A percentile compares a stretch with the other conserved stretches of the same genome.
These are phyloP conservation scores for Odontocolon sp. DNA, from an alignment of 2,888 invertebrate species.

Conservation along the genomic window DNA sequence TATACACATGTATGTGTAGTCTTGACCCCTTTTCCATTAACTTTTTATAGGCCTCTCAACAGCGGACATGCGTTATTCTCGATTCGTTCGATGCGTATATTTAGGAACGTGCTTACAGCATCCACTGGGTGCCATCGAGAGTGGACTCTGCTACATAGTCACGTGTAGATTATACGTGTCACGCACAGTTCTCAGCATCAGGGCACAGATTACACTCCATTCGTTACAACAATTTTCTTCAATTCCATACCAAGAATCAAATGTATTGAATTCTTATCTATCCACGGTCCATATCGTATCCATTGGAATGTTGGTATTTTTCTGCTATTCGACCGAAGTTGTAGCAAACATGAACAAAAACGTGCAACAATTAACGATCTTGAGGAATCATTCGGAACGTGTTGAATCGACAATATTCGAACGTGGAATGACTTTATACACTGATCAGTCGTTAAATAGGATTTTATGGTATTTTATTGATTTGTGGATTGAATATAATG, in stretches of 20 bases:
- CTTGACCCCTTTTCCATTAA: constrained; percentile 60
- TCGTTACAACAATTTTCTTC: constrained; percentile 42
- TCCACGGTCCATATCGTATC: constrained; percentile 4
- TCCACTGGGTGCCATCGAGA: constrained; percentile 7
- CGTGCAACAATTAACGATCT: constrained; percentile 33
- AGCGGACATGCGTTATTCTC: constrained; percentile 40
- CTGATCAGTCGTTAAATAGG: background rate
- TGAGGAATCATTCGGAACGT: constrained; percentile 10
- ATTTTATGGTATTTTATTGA: background rate
- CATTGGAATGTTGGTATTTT: constrained; percentile 40
- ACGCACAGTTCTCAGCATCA: constrained; percentile 23
- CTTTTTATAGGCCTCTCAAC: constrained; percentile 42
- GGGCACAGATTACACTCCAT: constrained; percentile 20
- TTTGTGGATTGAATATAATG: background rate
- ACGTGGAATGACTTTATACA: constrained; percentile 29
- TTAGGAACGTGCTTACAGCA: constrained; percentile 30
- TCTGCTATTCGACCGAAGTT: constrained; percentile 27
- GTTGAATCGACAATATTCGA: constrained; percentile 25
- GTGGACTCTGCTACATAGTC: background rate
- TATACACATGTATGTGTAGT: constrained; percentile 27
- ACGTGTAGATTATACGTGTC: background rate
- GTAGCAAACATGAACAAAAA: constrained; percentile 32
- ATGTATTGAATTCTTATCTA: constrained; percentile 41
- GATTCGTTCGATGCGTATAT: constrained; percentile 30
- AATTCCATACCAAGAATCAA: constrained; percentile 44